Evolutionary conservation across 2,797 vertebrate genomes (phyloP), one percentile per base, ranked within the genome.

Genomic region (Ctenopoma kingsleyae): DNA sequence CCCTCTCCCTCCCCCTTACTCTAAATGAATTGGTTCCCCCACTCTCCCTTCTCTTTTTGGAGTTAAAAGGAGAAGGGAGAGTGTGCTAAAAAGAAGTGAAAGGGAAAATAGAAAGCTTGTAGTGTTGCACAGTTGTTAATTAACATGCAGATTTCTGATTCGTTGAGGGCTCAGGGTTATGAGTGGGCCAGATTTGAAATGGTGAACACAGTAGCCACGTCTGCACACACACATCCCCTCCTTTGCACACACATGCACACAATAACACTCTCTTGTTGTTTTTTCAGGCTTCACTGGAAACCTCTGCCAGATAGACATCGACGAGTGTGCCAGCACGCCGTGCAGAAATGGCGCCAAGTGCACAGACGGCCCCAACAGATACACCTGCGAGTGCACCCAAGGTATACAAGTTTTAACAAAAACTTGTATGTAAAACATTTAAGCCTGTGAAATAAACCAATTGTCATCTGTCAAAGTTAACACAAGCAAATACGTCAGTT

Each of bases 291-390:
- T 98, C 89, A 95, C 92, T 0, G 98, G 98, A 57, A 95, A 92
- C 82, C 86, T 95, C 41, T 99, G 98, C 90, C 97, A 97, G 83
- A 92, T 95, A 0, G 97, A 99, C 72, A 94, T 97, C 1, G 98
- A 99, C 0, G 98, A 99, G 88, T 99, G 98, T 0, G 96, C 98
- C 64, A 99, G 98, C 91, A 99, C 98, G 0, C 98, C 98, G 3
- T 99, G 98, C 90, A 94, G 94, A 91, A 98, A 99, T 0, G 97
- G 97, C 0, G 98, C 97, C 86, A 97, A 95, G 74, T 99, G 98
- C 44, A 90, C 96, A 32, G 97, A 99, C 0, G 97, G 97, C 3
- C 95, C 97, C 72, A 98, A 98, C 89, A 94, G 95, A 81, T 99
- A 99, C 89, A 96, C 91, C 76, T 99, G 98, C 79, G 94, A 96